phyloP scores from a whole-genome alignment of 2,797 vertebrate genomes.

The Lutjanus argentimaculatus region DNA sequence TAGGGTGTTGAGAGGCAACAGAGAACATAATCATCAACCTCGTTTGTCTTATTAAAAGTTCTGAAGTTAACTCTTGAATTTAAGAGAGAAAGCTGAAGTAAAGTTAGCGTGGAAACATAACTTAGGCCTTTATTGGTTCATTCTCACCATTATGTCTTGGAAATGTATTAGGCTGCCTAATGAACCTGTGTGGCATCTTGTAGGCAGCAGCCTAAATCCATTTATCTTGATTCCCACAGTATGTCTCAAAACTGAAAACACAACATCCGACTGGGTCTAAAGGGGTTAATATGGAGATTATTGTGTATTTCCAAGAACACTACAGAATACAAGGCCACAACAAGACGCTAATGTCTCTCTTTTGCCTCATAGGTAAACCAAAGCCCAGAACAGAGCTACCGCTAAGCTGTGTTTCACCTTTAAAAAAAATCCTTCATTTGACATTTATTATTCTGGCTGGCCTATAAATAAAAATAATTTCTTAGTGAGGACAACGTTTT shows the following conservation, averaged over 20 bases:
- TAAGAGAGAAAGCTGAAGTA: not conserved
- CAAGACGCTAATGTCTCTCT: not conserved
- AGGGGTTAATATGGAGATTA: slow-evolving; percentile 6
- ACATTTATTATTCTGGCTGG: slow-evolving; percentile 61
- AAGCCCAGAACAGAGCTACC: slow-evolving; percentile 14
- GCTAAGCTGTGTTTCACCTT: slow-evolving; percentile 48
- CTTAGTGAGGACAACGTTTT: slow-evolving; percentile 56
- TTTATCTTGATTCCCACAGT: slow-evolving; percentile 54
- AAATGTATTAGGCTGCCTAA: slow-evolving; percentile 69
- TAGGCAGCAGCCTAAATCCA: slow-evolving; percentile 35
- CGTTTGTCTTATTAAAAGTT: slow-evolving; percentile 60
- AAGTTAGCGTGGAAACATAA: slow-evolving; percentile 6
- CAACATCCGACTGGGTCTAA: slow-evolving; percentile 20
- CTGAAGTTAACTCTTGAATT: slow-evolving; percentile 26
- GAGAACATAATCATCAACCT: slow-evolving; percentile 47
- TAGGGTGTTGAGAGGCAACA: slow-evolving; percentile 33
- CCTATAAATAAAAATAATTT: slow-evolving; percentile 74
- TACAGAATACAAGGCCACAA: not conserved
- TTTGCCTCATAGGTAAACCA: slow-evolving; percentile 22
- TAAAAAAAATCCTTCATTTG: slow-evolving; percentile 60
- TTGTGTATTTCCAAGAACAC: slow-evolving; percentile 10
- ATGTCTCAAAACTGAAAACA: slow-evolving; percentile 31
- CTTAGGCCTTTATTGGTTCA: slow-evolving; percentile 2
- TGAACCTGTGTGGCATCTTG: slow-evolving; percentile 50
- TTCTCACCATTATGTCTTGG: slow-evolving; percentile 29